These are phyloP conservation scores for Streptopelia turtur DNA, from an alignment of 2,797 vertebrate genomes.

Conservation along the genomic window DNA sequence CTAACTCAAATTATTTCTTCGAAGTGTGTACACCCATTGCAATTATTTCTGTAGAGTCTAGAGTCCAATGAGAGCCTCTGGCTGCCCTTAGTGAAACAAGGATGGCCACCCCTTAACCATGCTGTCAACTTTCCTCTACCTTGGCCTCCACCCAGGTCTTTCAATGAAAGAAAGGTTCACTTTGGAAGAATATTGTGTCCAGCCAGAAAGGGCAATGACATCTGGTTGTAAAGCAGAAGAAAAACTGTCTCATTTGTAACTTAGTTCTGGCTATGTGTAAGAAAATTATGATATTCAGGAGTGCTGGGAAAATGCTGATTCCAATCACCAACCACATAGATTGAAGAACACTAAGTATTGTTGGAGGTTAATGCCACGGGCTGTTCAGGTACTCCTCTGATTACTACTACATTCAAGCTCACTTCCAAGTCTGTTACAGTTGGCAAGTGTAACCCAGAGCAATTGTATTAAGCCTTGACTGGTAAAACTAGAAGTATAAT, in stretches of 20 bases:
- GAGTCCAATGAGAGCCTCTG: neutral
- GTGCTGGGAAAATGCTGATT: neutral
- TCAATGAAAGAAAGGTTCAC: neutral
- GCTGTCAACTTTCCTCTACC: neutral
- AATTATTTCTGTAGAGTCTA: neutral
- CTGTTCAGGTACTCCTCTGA: neutral
- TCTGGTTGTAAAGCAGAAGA: neutral
- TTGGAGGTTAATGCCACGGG: neutral
- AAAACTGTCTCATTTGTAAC: neutral
- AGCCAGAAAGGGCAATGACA: neutral
- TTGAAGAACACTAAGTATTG: neutral
- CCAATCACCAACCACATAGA: neutral
- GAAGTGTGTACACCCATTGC: neutral
- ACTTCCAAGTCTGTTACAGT: neutral
- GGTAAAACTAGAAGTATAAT: neutral
- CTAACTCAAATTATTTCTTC: neutral
- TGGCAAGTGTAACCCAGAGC: rapidly evolving
- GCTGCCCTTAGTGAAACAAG: neutral
- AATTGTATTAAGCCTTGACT: neutral
- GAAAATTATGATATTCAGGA: neutral
- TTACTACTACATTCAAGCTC: neutral
- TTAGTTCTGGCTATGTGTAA: neutral
- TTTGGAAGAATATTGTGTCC: neutral
- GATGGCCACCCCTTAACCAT: neutral
- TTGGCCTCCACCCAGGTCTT: neutral